Percentiles rank a stretch among this genome's conserved stretches.
phyloP scores from a whole-genome alignment of 2,113 vertebrate genomes.

The Dascyllus trimaculatus region DNA sequence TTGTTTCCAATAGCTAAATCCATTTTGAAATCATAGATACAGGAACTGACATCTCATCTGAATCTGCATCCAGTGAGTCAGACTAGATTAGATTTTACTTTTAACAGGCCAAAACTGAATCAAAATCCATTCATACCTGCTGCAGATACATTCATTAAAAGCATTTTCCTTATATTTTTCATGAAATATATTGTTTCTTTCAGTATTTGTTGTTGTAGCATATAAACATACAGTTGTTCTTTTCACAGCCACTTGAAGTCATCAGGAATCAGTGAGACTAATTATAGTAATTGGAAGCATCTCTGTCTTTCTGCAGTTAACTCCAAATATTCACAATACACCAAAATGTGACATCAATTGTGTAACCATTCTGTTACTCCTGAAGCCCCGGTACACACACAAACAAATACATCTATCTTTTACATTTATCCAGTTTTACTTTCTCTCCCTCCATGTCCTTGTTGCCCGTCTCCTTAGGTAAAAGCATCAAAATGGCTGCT shows the following conservation, averaged over 20 bases:
- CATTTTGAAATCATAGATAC: no score
- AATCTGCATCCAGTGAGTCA: no score
- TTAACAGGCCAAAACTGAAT: no score
- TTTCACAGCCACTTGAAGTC: no score
- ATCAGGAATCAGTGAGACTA: neutral
- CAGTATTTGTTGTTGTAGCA: no score
- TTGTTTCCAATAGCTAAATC: no score
- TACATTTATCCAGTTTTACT: conserved; percentile 16
- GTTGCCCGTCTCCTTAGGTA: conserved; percentile 34
- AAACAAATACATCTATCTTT: neutral
- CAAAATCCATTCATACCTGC: no score
- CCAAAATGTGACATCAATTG: neutral
- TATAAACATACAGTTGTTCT: no score
- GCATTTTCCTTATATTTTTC: no score
- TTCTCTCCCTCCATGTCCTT: conserved; percentile 20
- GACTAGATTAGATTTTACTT: no score
- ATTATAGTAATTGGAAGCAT: neutral
- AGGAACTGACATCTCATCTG: no score
- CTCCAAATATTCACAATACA: neutral
- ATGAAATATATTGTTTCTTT: no score
- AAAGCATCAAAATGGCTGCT: conserved; percentile 72
- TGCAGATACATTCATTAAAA: neutral
- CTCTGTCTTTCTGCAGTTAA: neutral
- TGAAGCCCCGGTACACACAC: neutral
- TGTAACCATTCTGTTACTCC: neutral